Percentiles rank a stretch among this genome's conserved stretches.
These are phyloP conservation scores for Dynastes tityus DNA, from an alignment of 2,888 invertebrate genomes.

Conservation along the genomic window DNA sequence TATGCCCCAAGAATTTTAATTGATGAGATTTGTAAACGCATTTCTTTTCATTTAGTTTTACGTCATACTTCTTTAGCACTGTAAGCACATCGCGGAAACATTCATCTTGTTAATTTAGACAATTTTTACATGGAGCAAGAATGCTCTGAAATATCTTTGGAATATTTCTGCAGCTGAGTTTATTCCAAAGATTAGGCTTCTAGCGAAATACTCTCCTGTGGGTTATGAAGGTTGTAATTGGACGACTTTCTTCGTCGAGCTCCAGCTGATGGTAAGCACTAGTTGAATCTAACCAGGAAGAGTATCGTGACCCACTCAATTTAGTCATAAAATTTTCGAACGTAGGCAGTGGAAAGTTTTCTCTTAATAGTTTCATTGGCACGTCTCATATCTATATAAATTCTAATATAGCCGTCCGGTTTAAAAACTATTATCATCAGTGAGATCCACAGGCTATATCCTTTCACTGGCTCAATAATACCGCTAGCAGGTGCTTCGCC, in stretches of 20 bases:
- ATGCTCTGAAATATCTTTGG: constrained; percentile 58
- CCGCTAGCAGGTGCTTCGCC: no score
- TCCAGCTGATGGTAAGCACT: constrained; percentile 62
- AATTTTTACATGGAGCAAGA: constrained; percentile 56
- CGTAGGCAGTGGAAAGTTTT: constrained; percentile 43
- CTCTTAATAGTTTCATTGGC: neutral
- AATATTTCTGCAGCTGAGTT: neutral
- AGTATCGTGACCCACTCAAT: neutral
- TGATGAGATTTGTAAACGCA: constrained; percentile 53
- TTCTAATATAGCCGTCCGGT: constrained; percentile 45
- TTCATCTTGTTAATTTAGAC: constrained; percentile 60
- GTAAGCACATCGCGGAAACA: constrained; percentile 57
- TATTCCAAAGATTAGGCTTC: no score
- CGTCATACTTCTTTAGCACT: constrained; percentile 56
- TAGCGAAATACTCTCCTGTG: no score
- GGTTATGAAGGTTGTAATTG: no score
- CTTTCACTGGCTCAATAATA: no score
- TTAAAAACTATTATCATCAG: constrained; percentile 58
- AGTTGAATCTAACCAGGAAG: neutral
- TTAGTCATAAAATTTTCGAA: constrained; percentile 46
- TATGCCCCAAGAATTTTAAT: constrained; percentile 58
- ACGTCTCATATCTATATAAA: constrained; percentile 63
- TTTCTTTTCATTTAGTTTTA: constrained; percentile 61
- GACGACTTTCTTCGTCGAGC: constrained; percentile 23
- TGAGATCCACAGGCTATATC: no score